Percentiles rank a stretch among this genome's conserved stretches.
phyloP scores from a whole-genome alignment of 2,888 invertebrate species.

The Erebia ligea region DNA sequence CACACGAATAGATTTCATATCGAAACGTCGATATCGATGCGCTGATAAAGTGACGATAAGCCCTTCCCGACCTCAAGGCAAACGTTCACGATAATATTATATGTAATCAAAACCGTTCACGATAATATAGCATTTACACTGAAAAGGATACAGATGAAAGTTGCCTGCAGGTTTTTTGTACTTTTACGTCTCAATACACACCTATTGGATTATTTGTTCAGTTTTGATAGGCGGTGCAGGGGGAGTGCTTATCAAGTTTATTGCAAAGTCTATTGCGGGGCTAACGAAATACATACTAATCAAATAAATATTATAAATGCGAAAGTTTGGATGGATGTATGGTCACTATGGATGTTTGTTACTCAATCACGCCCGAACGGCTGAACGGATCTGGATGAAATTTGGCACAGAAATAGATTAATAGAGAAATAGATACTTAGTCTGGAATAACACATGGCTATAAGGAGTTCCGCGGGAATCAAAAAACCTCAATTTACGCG shows the following conservation, averaged over 20 bases:
- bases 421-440: too few relatives aligned
- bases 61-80: constrained; percentile 35
- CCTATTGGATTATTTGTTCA: constrained; percentile 31
- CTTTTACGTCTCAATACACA: constrained; percentile 6
- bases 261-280: constrained; percentile 36
- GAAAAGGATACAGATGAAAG: constrained; percentile 8
- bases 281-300: neutral
- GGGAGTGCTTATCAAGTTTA: constrained; percentile 27
- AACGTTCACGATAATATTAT: constrained; percentile 24
- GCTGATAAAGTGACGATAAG: constrained; percentile 40
- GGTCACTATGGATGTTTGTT: too few relatives aligned
- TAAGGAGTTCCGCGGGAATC: too few relatives aligned
- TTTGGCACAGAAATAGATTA: too few relatives aligned
- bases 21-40: constrained; percentile 38
- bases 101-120: constrained; percentile 21
- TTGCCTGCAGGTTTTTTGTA: constrained; percentile 10
- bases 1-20: constrained; percentile 30
- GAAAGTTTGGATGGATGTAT: too few relatives aligned
- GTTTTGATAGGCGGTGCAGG: constrained; percentile 30
- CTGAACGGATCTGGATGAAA: too few relatives aligned
- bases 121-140: constrained; percentile 23
- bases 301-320: too few relatives aligned
- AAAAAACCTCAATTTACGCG: too few relatives aligned
- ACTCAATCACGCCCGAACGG: too few relatives aligned
- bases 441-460: too few relatives aligned